These are phyloP conservation scores for Crypturellus undulatus DNA, from an alignment of 2,113 vertebrate genomes.

Conservation along the genomic window DNA sequence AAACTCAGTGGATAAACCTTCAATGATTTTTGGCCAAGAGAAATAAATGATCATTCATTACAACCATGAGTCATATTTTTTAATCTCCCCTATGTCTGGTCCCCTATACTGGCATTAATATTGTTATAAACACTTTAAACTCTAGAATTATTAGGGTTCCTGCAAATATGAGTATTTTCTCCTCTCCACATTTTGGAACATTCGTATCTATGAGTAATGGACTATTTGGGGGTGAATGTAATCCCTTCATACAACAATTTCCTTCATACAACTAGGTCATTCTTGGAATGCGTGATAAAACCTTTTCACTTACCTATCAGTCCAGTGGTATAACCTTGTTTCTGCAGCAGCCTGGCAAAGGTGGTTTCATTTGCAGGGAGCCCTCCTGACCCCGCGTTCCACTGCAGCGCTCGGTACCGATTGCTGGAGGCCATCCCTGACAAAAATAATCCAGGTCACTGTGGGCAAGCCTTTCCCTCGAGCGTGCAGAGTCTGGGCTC, in stretches of 20 bases:
- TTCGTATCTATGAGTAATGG: background rate
- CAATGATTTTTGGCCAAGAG: background rate
- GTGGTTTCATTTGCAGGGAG: constrained; percentile 76
- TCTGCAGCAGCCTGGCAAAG: constrained; percentile 62
- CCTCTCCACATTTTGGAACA: background rate
- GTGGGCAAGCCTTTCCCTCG: rapidly evolving
- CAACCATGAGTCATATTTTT: background rate
- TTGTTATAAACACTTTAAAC: background rate
- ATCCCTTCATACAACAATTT: background rate
- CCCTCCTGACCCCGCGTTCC: constrained; percentile 64
- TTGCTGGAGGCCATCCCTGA: constrained; percentile 52
- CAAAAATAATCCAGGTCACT: background rate
- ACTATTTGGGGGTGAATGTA: background rate
- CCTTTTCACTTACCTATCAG: constrained; percentile 56
- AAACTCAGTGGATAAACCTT: background rate
- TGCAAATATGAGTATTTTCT: background rate
- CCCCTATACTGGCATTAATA: background rate
- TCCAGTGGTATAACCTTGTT: constrained; percentile 69
- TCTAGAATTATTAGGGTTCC: background rate
- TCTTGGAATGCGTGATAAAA: background rate
- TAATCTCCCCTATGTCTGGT: background rate
- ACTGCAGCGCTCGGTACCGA: constrained; percentile 23
- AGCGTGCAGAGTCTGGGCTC: background rate
- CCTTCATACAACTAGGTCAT: background rate
- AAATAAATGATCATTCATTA: background rate